Conservation (phyloP, 2,113 vertebrate genomes). For the Vanacampus margaritifer region DNA sequence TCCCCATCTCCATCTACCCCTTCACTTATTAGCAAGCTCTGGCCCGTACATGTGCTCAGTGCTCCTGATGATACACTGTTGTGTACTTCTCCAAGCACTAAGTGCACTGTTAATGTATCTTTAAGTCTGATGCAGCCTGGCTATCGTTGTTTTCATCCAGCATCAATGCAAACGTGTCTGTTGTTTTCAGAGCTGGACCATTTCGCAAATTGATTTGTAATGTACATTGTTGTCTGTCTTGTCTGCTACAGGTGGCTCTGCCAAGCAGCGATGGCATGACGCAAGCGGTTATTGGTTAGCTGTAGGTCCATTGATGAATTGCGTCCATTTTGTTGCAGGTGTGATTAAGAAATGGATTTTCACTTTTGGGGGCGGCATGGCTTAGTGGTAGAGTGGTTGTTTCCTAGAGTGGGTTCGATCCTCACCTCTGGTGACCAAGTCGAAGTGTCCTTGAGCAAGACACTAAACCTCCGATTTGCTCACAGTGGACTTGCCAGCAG, state of each 20-base stretch:
- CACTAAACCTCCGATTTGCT: no score
- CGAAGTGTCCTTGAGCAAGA: no score
- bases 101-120: slow-evolving; percentile 35
- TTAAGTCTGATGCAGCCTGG: not conserved
- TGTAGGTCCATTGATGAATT: not conserved
- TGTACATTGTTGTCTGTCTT: slow-evolving; percentile 18
- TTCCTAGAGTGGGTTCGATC: no score
- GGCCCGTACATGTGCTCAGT: slow-evolving; percentile 44
- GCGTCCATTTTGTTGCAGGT: no score
- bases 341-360: no score
- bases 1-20: slow-evolving; percentile 11
- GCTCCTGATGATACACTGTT: slow-evolving; percentile 51
- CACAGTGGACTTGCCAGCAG: no score
- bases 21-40: slow-evolving; percentile 32
- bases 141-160: not conserved
- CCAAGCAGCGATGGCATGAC: not conserved
- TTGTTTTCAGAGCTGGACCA: not conserved
- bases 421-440: no score
- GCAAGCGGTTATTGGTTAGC: not conserved
- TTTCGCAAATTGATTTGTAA: slow-evolving; percentile 10
- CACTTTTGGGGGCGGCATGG: no score
- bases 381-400: no score
- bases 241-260: slow-evolving; percentile 39
- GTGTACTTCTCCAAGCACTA: slow-evolving; percentile 33
- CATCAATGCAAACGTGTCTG: not conserved